These are phyloP conservation scores for Erinaceus europaeus DNA, from an alignment of 2,113 vertebrate species.

Conservation along the genomic window DNA sequence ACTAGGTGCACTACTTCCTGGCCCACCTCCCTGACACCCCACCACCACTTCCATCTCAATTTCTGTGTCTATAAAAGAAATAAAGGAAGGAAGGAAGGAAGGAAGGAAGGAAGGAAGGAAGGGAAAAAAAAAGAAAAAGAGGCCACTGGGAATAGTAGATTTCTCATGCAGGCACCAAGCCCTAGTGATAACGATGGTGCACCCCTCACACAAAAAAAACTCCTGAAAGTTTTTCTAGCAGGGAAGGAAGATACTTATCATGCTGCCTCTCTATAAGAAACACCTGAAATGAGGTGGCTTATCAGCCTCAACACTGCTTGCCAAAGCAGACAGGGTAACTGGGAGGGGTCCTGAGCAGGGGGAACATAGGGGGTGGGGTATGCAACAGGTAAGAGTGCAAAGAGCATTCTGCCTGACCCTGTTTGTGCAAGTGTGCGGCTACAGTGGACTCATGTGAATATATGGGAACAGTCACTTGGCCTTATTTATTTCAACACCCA, in stretches of 20 bases:
- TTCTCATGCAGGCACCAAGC: not conserved
- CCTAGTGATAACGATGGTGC: not conserved
- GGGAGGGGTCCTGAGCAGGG: too few relatives aligned
- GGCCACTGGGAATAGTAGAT: fast-evolving
- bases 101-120: not conserved
- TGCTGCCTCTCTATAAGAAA: not conserved
- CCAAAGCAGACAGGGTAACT: too few relatives aligned
- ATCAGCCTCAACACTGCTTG: not conserved
- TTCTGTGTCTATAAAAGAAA: too few relatives aligned
- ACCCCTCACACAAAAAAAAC: too few relatives aligned
- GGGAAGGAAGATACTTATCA: too few relatives aligned
- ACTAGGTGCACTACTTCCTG: too few relatives aligned
- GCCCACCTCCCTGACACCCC: too few relatives aligned
- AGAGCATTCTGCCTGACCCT: not conserved
- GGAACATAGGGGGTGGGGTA: too few relatives aligned
- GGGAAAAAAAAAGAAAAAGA: not conserved
- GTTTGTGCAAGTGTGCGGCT: fast-evolving
- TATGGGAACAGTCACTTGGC: not conserved
- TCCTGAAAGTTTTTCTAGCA: too few relatives aligned
- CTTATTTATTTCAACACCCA: not conserved
- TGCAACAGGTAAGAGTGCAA: too few relatives aligned
- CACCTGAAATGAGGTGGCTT: not conserved
- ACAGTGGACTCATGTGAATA: not conserved
- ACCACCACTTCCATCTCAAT: too few relatives aligned
- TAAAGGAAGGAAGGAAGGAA: too few relatives aligned